A percentile compares a stretch with the other conserved stretches of the same genome.
Evolutionary conservation across 2,888 invertebrate genomes (phyloP).

Genomic region (Thumatha senex): DNA sequence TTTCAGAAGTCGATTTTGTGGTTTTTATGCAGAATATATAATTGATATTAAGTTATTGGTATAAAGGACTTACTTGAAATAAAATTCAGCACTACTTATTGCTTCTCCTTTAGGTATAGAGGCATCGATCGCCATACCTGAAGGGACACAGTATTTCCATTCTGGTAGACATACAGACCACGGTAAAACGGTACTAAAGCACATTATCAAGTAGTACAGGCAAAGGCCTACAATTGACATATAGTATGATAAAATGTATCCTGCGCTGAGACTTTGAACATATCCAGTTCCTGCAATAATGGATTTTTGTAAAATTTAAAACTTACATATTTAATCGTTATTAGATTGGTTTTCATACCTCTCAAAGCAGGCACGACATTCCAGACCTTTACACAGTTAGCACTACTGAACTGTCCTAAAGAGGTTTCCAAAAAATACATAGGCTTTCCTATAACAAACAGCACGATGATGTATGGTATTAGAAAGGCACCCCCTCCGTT

Average conservation of each 20-base stretch:
- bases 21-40: no score
- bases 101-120: constrained; percentile 39
- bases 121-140: constrained; percentile 50
- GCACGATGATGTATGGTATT: constrained; percentile 88
- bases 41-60: no score
- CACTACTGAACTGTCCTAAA: constrained; percentile 92
- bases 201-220: constrained; percentile 88
- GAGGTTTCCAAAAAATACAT: constrained; percentile 93
- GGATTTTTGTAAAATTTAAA: no score
- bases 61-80: constrained; percentile 78
- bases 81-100: constrained; percentile 83
- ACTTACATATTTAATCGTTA: no score
- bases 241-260: constrained; percentile 89
- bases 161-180: constrained; percentile 87
- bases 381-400: constrained; percentile 90
- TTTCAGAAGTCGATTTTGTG: no score
- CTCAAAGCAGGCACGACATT: constrained; percentile 87
- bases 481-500: constrained; percentile 90
- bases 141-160: constrained; percentile 80
- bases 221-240: constrained; percentile 89
- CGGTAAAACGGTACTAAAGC: constrained; percentile 87
- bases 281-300: constrained; percentile 85
- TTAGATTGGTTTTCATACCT: constrained; percentile 77
- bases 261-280: constrained; percentile 85
- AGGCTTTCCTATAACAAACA: constrained; percentile 88